These are phyloP conservation scores for Hoplostethus atlanticus DNA, from an alignment of 2,797 vertebrate species.

Conservation along the genomic window DNA sequence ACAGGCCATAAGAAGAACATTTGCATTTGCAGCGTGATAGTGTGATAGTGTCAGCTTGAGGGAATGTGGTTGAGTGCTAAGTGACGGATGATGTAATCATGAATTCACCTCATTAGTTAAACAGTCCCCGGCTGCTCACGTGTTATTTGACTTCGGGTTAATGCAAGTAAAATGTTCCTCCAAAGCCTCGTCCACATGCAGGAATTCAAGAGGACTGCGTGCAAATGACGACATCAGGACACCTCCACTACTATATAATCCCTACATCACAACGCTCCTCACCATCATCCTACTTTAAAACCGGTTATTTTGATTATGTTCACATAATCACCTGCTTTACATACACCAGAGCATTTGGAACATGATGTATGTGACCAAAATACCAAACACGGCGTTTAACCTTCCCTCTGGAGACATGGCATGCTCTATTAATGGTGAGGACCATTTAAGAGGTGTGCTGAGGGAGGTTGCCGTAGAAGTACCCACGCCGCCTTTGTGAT, in stretches of 20 bases:
- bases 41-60: conserved; percentile 5
- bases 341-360: conserved; percentile 29
- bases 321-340: conserved; percentile 58
- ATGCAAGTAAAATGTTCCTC: conserved; percentile 43
- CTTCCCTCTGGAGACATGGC: conserved; percentile 41
- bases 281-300: conserved; percentile 23
- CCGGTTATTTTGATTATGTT: conserved; percentile 35
- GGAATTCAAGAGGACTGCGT: conserved; percentile 22
- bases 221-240: conserved; percentile 21
- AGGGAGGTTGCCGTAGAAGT: conserved; percentile 60
- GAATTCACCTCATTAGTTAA: conserved; percentile 71
- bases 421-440: conserved; percentile 61
- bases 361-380: conserved; percentile 33
- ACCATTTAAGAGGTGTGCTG: conserved; percentile 63
- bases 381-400: conserved; percentile 51
- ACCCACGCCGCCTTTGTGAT: conserved; percentile 53
- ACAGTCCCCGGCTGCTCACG: conserved; percentile 58
- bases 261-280: not conserved
- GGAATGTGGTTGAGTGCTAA: conserved; percentile 41
- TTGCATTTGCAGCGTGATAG: conserved; percentile 25
- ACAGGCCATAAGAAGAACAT: conserved; percentile 10
- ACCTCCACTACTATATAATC: conserved; percentile 4
- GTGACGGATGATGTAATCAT: conserved; percentile 64
- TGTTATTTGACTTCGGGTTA: conserved; percentile 44
- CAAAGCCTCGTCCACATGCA: not conserved